Conservation (phyloP, 2,797 vertebrate genomes). For the Tolypeutes matacus region DNA sequence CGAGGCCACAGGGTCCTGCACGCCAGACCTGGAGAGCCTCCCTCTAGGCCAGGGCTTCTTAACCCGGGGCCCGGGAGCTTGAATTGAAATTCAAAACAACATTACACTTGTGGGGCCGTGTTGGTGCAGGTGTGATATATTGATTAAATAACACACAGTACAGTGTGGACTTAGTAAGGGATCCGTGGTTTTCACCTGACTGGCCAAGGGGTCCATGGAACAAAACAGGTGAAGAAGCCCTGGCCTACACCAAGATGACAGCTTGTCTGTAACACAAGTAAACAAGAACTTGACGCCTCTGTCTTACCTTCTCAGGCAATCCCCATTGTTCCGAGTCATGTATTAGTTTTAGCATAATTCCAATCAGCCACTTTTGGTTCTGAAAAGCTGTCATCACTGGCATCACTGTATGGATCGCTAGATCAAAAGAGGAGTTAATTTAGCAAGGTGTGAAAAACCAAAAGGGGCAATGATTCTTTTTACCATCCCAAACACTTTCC, state of each 20-base stretch:
- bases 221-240: no score
- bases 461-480: not conserved
- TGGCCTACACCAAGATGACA: not conserved
- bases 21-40: not conserved
- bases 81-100: no score
- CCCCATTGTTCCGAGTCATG: slow-evolving; percentile 52
- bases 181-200: no score
- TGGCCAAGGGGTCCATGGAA: no score
- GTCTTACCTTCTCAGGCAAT: slow-evolving; percentile 83
- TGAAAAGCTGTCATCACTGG: slow-evolving; percentile 87
- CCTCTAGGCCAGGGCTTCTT: not conserved
- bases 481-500: slow-evolving; percentile 27
- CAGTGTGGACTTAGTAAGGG: no score
- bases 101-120: no score
- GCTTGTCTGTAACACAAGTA: not conserved
- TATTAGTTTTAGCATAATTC: slow-evolving; percentile 81
- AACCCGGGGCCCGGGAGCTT: no score
- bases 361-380: slow-evolving; percentile 85
- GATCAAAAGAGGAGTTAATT: slow-evolving; percentile 79
- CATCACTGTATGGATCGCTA: slow-evolving; percentile 88
- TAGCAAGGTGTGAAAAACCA: slow-evolving; percentile 48
- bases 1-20: not conserved
- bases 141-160: no score
- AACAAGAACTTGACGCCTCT: slow-evolving; percentile 26
- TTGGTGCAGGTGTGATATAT: no score